Conservation (phyloP, 2,888 invertebrate genomes). For the Listrodromus nycthemerus region DNA sequence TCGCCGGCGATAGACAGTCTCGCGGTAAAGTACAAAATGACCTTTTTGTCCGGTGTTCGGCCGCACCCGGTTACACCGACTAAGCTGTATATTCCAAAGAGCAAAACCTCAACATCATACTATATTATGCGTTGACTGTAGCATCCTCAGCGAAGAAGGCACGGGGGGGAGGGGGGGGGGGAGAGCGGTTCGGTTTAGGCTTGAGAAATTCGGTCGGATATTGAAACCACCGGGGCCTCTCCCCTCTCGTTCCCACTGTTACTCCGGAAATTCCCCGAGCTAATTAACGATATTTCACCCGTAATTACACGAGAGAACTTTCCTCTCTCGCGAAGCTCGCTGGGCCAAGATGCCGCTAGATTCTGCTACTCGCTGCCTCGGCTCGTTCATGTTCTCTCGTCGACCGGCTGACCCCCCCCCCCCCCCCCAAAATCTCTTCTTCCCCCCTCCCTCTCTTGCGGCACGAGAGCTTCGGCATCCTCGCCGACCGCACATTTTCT, state of each 20-base stretch:
- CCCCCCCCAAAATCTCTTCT: slow-evolving; percentile 7
- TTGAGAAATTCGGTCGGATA: slow-evolving; percentile 61
- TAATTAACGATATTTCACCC: slow-evolving; percentile 84
- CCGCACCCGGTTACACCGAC: slow-evolving; percentile 66
- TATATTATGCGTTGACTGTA: slow-evolving; percentile 39
- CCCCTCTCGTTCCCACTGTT: slow-evolving; percentile 32
- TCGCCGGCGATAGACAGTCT: slow-evolving; percentile 1
- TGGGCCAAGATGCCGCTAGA: slow-evolving; percentile 75
- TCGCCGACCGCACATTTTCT: slow-evolving; percentile 78
- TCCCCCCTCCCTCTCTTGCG: slow-evolving; percentile 26
- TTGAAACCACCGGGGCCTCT: slow-evolving; percentile 53
- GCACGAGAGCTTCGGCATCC: slow-evolving; percentile 59
- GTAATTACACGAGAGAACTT: slow-evolving; percentile 83
- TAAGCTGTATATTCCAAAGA: slow-evolving; percentile 44
- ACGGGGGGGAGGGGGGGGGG: too few relatives aligned
- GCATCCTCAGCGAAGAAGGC: slow-evolving; percentile 4
- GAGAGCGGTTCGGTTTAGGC: slow-evolving; percentile 6
- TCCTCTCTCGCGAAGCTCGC: slow-evolving; percentile 63
- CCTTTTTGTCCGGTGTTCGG: slow-evolving; percentile 60
- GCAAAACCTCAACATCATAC: slow-evolving; percentile 15
- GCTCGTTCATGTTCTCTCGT: slow-evolving; percentile 54
- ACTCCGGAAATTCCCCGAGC: slow-evolving; percentile 69
- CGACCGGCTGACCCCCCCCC: slow-evolving; percentile 23
- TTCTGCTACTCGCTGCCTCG: slow-evolving; percentile 20
- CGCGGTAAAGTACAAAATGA: slow-evolving; percentile 55